Evolutionary conservation across 2,113 vertebrate genomes (phyloP).

Genomic region (Etheostoma spectabile): DNA sequence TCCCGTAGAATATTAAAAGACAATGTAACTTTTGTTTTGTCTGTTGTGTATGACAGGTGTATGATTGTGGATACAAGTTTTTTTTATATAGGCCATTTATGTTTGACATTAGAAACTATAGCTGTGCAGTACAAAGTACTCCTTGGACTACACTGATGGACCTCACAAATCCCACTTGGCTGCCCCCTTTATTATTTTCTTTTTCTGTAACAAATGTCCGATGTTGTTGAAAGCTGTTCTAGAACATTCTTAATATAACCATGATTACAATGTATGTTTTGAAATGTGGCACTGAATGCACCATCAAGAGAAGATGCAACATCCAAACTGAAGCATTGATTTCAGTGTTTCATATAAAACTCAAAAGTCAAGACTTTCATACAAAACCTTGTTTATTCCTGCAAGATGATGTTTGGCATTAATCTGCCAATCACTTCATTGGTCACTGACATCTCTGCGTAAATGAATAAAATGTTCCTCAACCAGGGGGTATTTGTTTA

Average conservation of each 20-base stretch:
- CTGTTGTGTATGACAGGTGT: background rate
- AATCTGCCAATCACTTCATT: background rate
- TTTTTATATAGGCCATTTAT: background rate
- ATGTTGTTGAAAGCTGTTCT: conserved; percentile 11
- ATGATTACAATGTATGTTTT: background rate
- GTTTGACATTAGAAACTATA: conserved; percentile 31
- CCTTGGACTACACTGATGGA: background rate
- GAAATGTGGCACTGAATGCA: background rate
- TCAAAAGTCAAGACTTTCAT: conserved; percentile 1
- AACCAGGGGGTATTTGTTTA: background rate
- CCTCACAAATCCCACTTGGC: background rate
- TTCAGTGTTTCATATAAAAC: conserved; percentile 9
- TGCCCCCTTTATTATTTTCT: background rate
- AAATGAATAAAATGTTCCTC: background rate
- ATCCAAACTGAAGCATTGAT: background rate
- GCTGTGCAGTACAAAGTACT: conserved; percentile 9
- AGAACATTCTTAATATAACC: background rate
- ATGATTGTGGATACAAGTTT: background rate
- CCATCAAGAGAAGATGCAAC: background rate
- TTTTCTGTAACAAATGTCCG: conserved; percentile 48
- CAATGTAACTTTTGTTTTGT: background rate
- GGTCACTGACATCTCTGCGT: conserved; percentile 1
- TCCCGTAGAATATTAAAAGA: background rate
- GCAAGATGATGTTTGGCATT: background rate
- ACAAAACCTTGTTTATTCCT: conserved; percentile 38